A percentile compares a stretch with the other conserved stretches of the same genome.
These are phyloP conservation scores for Panopea generosa DNA, from an alignment of 2,888 invertebrate species.

Conservation along the genomic window DNA sequence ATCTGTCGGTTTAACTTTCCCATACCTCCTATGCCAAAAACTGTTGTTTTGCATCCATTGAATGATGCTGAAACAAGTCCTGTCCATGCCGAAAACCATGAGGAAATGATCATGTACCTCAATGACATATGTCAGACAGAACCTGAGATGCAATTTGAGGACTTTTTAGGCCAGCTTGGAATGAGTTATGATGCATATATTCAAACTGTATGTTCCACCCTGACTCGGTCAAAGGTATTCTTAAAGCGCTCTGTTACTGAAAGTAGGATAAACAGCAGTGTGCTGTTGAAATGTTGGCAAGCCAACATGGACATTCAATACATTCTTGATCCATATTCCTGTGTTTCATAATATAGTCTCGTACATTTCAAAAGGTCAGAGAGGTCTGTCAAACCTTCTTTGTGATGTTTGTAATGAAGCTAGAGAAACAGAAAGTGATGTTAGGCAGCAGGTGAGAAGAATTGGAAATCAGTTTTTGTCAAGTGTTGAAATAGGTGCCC, in stretches of 20 bases:
- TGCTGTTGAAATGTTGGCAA: conserved; percentile 22
- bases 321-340: conserved; percentile 55
- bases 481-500: conserved; percentile 67
- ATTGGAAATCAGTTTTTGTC: conserved; percentile 46
- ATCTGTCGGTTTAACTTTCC: conserved; percentile 49
- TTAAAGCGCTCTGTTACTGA: conserved; percentile 29
- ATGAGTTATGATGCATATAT: conserved; percentile 29
- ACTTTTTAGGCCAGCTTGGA: conserved; percentile 9
- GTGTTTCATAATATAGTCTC: conserved; percentile 58
- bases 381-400: conserved; percentile 27
- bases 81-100: neutral
- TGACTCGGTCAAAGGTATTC: conserved; percentile 28
- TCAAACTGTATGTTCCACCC: conserved; percentile 9
- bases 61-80: neutral
- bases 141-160: neutral
- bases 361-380: conserved; percentile 60
- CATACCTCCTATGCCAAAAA: conserved; percentile 30
- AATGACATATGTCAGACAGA: conserved; percentile 9
- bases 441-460: conserved; percentile 38
- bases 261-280: conserved; percentile 19
- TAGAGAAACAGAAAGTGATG: conserved; percentile 11
- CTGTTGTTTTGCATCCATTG: conserved; percentile 29
- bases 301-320: conserved; percentile 56
- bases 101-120: conserved; percentile 7
- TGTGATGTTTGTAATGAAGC: conserved; percentile 32